phyloP scores from a whole-genome alignment of 2,113 vertebrate genomes.

The Cyprinus carpio region DNA sequence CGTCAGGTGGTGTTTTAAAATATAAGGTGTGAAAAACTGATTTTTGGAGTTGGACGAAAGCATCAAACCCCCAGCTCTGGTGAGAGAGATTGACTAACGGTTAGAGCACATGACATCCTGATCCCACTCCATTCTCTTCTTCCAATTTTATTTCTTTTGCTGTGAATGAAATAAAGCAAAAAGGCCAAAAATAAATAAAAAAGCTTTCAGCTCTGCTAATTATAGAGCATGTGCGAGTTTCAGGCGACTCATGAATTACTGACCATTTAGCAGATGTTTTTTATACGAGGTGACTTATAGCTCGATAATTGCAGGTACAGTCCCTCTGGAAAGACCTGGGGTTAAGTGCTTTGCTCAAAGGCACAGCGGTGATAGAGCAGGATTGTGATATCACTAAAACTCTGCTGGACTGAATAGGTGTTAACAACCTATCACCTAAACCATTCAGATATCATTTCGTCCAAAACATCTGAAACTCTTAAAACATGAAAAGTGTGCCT shows the following conservation, averaged over 20 bases:
- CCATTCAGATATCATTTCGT: background rate
- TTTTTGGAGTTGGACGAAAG: background rate
- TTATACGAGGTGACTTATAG: constrained; percentile 1
- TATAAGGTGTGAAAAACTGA: background rate
- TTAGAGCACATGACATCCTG: background rate
- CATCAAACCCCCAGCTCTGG: background rate
- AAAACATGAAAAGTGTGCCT: background rate
- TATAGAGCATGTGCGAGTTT: background rate
- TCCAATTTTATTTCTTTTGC: background rate
- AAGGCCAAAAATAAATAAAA: background rate
- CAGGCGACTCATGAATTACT: background rate
- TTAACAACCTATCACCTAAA: background rate
- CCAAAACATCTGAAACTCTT: background rate
- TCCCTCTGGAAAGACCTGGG: background rate
- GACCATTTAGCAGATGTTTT: constrained; percentile 15
- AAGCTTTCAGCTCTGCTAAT: background rate
- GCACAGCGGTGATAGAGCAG: constrained; percentile 12
- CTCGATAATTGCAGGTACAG: constrained; percentile 9
- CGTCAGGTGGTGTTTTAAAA: too few relatives aligned
- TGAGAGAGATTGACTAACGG: background rate
- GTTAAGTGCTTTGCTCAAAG: constrained; percentile 32
- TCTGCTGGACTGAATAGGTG: background rate
- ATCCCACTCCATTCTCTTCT: background rate
- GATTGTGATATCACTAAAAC: constrained; percentile 15
- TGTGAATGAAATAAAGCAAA: background rate